Evolutionary conservation across 2,888 invertebrate genomes (phyloP).

Genomic region (Agrochola lychnidis): DNA sequence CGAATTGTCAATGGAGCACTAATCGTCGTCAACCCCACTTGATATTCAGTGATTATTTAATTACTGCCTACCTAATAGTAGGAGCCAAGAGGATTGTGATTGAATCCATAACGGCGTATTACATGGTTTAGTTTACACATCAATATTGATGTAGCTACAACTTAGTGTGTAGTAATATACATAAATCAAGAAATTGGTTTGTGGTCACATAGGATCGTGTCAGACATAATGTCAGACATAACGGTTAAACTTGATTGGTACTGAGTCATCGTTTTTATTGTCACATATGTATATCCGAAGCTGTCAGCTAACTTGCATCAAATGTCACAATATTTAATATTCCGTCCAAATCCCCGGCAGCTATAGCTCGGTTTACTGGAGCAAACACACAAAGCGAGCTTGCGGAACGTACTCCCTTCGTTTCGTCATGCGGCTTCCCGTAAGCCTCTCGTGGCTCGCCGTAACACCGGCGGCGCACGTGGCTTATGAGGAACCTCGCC

Average conservation of each 20-base stretch:
- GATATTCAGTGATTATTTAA: constrained; percentile 7
- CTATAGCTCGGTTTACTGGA: constrained; percentile 1
- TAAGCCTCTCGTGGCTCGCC: constrained; percentile 19
- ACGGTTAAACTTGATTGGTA: neutral
- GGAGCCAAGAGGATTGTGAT: neutral
- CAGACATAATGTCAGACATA: neutral
- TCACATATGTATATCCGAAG: neutral
- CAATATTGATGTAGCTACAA: neutral
- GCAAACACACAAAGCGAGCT: constrained; percentile 24
- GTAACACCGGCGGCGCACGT: neutral
- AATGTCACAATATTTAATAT: constrained; percentile 26
- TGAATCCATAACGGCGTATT: neutral
- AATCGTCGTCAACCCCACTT: neutral
- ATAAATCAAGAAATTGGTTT: neutral
- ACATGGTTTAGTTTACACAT: neutral
- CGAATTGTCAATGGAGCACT: neutral
- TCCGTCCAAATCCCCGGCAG: neutral
- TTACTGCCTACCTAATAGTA: neutral
- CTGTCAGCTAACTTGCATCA: neutral
- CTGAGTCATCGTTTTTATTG: neutral
- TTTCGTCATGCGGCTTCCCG: constrained; percentile 8
- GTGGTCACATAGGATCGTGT: neutral
- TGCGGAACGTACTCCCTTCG: neutral
- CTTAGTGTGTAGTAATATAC: neutral
- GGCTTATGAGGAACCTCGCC: constrained; percentile 3